Evolutionary conservation across 2,113 vertebrate genomes (phyloP), one percentile per base, ranked within the genome.

Genomic region (Sinocyclocheilus anshuiensis): DNA sequence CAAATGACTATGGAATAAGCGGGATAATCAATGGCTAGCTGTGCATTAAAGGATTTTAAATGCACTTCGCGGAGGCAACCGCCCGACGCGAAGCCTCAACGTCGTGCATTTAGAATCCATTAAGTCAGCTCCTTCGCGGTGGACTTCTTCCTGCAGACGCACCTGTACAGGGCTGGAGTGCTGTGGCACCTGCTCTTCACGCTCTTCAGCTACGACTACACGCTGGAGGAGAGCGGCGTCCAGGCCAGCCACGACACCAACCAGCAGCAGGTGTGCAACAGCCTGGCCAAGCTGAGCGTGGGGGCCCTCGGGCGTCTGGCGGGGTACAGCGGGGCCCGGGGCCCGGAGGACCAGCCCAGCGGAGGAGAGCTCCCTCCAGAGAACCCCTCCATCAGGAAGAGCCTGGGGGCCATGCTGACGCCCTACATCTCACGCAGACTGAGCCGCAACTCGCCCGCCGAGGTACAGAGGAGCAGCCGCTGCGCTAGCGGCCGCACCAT

Each of bases 201-300:
- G 29, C 97, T 99, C 75, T 99, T 99, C 94, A 97, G 95, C 93
- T 99, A 99, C 15, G 98, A 99, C 92, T 99, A 97, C 72, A 99
- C 98, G 0, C 94, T 99, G 85, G 98, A 99, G 91, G 98, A 99
- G 94, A 99, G 98, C 0, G 98, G 98, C 1, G 97, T 99, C 89
- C 97, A 98, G 93, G 95, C 98, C 42, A 98, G 94, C 69, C 97
- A 98, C 91, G 98, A 99, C 67, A 97, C 97, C 1, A 99, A 99
- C 88, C 97, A 99, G 83, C 98, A 99, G 96, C 96, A 99, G 91
- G 97, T 99, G n/a, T 95, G 97, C 48, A 99, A 99, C 90, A 95
- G 93, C 86, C 95, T 99, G 88, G 98, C 98, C 69, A 98, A 98
- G 91, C 95, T 98, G 72, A 98, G 98, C 92, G 94, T 99, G 39